Evolutionary conservation across 2,797 vertebrate species (phyloP), one percentile per base, ranked within the genome.

Genomic region (Danionella dracula): DNA sequence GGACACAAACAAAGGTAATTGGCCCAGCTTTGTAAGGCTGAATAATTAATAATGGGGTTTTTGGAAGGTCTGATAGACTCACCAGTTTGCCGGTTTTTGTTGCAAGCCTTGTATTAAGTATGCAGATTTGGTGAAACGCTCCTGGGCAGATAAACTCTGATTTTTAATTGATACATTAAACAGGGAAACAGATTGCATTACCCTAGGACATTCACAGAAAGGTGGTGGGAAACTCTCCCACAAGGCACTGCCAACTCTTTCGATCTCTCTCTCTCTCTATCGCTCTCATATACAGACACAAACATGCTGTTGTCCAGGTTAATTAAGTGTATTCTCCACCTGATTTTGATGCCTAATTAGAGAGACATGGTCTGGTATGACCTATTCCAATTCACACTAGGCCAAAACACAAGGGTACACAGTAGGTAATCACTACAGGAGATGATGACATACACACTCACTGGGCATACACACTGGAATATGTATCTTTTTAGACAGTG

Each of bases 121-220:
- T 72, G 66, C 61, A 48, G 49, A 66, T 72, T 61, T 16, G 12
- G 53, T 70, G 40, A 56, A 42, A 57, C 29, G 57, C 68, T 66
- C 66, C 49, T 17, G 68, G 68, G 54, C 72, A 66, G 76, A 58
- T 68, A 83, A 81, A 78, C 75, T 72, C 81, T 72, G 82, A 79
- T 86, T 85, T 88, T 87, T 86, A 86, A 89, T 87, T 86, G 82
- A 88, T 85, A 85, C 81, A 82, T 88, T 85, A 84, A 84, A 86
- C 76, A 85, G 79, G 83, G 72, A 81, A 86, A 86, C 88, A 88
- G 87, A 86, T 83, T 86, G 83, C 76, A 85, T 72, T 84, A 81
- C 86, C 84, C 74, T 78, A 70, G 86, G 87, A 87, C 75, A 85
- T 80, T 72, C 76, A 76, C 73, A 79, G 68, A 85, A 84, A 72